Percentiles rank a stretch among this genome's conserved stretches.
Evolutionary conservation across 2,888 invertebrate genomes (phyloP).

Genomic region (Anagyrus pseudococci): DNA sequence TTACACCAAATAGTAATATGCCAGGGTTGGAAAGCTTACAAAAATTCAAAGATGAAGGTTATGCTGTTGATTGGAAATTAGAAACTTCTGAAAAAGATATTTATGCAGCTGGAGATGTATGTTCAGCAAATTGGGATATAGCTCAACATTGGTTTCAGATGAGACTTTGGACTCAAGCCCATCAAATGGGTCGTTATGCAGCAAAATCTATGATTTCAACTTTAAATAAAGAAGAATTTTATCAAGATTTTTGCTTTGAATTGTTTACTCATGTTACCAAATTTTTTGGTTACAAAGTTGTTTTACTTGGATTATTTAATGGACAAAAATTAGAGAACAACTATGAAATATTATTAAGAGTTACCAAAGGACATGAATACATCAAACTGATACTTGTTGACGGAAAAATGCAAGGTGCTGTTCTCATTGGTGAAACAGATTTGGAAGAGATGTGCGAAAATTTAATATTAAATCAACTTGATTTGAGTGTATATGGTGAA

Average conservation of each 20-base stretch:
- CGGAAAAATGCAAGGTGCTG: conserved; percentile 88
- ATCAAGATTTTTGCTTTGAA: conserved; percentile 96
- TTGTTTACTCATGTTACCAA: conserved; percentile 95
- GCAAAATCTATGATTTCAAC: conserved; percentile 85
- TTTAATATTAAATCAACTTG: conserved; percentile 92
- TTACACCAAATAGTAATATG: conserved; percentile 73
- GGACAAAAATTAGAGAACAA: conserved; percentile 82
- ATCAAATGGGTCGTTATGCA: conserved; percentile 96
- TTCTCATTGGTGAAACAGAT: conserved; percentile 96
- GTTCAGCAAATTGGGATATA: conserved; percentile 79
- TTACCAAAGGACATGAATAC: conserved; percentile 81
- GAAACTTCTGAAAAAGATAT: conserved; percentile 78
- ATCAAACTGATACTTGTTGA: conserved; percentile 87
- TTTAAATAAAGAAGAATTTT: conserved; percentile 68
- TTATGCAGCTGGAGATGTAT: conserved; percentile 96
- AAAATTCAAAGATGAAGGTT: conserved; percentile 77
- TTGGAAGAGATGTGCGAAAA: conserved; percentile 98
- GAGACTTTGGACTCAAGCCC: conserved; percentile 96
- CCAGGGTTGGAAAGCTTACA: conserved; percentile 65
- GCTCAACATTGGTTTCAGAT: conserved; percentile 92
- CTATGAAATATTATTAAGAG: conserved; percentile 85
- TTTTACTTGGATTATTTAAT: conserved; percentile 90
- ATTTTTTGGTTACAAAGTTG: conserved; percentile 92
- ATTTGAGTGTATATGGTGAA: conserved; percentile 86
- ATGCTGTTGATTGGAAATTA: conserved; percentile 85